Evolutionary conservation across 2,888 invertebrate species (phyloP).

Genomic region (Trilocha varians): DNA sequence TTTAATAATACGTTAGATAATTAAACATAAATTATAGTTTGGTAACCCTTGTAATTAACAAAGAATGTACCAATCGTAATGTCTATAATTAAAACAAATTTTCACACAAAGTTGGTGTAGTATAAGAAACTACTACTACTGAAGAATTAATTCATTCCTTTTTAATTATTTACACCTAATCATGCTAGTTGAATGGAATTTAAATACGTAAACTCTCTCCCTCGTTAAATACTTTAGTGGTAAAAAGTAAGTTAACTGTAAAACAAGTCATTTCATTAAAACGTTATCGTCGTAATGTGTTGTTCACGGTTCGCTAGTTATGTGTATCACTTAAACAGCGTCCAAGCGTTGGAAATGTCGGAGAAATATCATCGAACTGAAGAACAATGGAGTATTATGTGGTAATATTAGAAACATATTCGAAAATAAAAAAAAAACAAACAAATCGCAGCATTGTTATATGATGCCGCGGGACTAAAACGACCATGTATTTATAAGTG

Average conservation of each 20-base stretch:
- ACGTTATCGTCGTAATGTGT: slow-evolving; percentile 44
- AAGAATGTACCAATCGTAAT: too few relatives aligned
- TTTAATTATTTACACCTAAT: not conserved
- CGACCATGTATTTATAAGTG: slow-evolving; percentile 28
- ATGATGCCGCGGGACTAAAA: slow-evolving; percentile 37
- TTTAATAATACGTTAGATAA: too few relatives aligned
- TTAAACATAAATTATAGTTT: too few relatives aligned
- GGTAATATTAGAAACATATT: slow-evolving; percentile 72
- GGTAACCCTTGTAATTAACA: too few relatives aligned
- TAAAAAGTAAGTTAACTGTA: slow-evolving; percentile 9
- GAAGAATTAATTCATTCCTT: too few relatives aligned
- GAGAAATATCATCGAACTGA: slow-evolving; percentile 64
- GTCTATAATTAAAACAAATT: too few relatives aligned
- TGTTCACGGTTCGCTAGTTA: slow-evolving; percentile 54
- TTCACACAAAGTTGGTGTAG: too few relatives aligned
- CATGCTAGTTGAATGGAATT: not conserved
- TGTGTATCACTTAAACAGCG: slow-evolving; percentile 58
- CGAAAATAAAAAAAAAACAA: slow-evolving; percentile 68
- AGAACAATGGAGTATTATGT: slow-evolving; percentile 73
- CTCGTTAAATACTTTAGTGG: not conserved
- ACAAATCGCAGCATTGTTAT: slow-evolving; percentile 65
- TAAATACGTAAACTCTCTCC: not conserved
- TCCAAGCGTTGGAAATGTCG: slow-evolving; percentile 57
- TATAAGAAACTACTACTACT: too few relatives aligned
- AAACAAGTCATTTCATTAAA: slow-evolving; percentile 40